phyloP scores from a whole-genome alignment of 2,113 vertebrate species.

The Hemibagrus wyckioides region DNA sequence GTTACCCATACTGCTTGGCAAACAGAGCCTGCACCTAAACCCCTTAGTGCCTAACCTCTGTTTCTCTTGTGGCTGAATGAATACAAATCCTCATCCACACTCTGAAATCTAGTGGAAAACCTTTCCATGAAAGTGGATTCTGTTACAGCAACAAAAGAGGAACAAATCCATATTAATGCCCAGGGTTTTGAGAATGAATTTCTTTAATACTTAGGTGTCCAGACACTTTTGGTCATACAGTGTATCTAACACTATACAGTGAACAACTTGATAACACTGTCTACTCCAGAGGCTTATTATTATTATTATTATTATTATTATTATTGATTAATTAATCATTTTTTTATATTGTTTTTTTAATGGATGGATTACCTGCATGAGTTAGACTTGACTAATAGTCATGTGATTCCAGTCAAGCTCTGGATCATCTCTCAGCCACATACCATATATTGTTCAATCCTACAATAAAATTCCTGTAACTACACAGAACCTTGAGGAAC shows the following conservation, averaged over 20 bases:
- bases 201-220: background rate
- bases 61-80: background rate
- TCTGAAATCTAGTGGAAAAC: background rate
- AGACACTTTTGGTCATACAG: background rate
- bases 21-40: background rate
- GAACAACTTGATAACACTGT: background rate
- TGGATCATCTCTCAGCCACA: background rate
- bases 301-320: too few species aligned
- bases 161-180: background rate
- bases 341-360: too few species aligned
- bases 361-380: background rate
- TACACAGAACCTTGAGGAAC: background rate
- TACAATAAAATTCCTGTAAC: background rate
- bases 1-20: background rate
- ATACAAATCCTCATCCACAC: background rate
- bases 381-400: background rate
- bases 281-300: background rate
- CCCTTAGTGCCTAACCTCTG: background rate
- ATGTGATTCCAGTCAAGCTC: background rate
- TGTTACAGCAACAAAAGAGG: background rate
- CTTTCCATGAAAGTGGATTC: background rate
- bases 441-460: background rate
- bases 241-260: background rate
- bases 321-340: too few species aligned
- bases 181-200: background rate